phyloP scores from a whole-genome alignment of 2,888 invertebrate species.

The Drosophila pegasa region DNA sequence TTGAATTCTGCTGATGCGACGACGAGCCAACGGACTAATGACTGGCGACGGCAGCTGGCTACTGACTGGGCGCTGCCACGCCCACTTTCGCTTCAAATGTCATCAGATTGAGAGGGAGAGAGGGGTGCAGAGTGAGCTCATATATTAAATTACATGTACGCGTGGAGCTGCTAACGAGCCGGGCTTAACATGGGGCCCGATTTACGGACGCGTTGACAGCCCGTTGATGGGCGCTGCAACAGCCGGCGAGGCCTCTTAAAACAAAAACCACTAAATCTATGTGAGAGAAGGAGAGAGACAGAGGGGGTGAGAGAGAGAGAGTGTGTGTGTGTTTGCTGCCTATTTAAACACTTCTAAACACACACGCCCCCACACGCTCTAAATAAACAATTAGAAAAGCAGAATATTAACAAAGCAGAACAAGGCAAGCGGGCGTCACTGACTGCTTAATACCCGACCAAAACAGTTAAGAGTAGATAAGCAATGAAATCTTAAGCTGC shows the following conservation, averaged over 20 bases:
- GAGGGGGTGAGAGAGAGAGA: neutral
- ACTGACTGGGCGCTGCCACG: neutral
- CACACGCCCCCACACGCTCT: slow-evolving; percentile 33
- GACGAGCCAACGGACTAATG: slow-evolving; percentile 50
- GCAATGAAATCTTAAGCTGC: no score
- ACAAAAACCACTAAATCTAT: slow-evolving; percentile 59
- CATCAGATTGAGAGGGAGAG: slow-evolving; percentile 5
- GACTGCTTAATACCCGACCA: neutral
- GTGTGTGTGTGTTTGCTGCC: slow-evolving; percentile 30
- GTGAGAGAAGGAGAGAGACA: neutral
- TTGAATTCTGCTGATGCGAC: slow-evolving; percentile 66
- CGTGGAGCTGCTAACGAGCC: slow-evolving; percentile 57
- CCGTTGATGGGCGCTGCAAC: slow-evolving; percentile 23
- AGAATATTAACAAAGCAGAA: slow-evolving; percentile 60
- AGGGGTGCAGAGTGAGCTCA: neutral
- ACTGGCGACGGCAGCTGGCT: slow-evolving; percentile 7
- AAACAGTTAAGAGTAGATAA: neutral
- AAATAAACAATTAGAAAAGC: slow-evolving; percentile 67
- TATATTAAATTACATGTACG: slow-evolving; percentile 70
- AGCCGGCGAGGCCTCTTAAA: slow-evolving; percentile 44
- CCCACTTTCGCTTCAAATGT: slow-evolving; percentile 28
- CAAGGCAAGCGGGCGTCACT: neutral
- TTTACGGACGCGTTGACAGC: slow-evolving; percentile 27
- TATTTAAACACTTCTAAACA: slow-evolving; percentile 54
- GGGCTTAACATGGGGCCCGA: slow-evolving; percentile 54